These are phyloP conservation scores for Scaeva pyrastri DNA, from an alignment of 2,888 invertebrate species.

Conservation along the genomic window DNA sequence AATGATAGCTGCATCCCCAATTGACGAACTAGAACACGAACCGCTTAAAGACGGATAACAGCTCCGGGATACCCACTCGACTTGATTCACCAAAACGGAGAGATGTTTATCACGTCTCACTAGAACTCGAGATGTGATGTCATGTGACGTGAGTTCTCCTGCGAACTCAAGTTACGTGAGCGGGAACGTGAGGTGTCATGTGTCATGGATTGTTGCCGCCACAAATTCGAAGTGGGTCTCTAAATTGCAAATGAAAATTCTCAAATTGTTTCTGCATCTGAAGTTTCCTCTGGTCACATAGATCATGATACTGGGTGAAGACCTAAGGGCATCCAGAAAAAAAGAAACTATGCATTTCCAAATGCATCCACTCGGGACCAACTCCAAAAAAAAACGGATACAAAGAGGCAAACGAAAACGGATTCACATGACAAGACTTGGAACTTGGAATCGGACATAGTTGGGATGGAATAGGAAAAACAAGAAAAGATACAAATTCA, in stretches of 20 bases:
- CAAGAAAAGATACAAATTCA: conserved; percentile 67
- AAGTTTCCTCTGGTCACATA: conserved; percentile 45
- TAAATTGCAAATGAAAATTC: conserved; percentile 64
- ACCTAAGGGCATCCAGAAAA: background rate
- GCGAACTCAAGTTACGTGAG: background rate
- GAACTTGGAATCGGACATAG: background rate
- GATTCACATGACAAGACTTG: conserved; percentile 56
- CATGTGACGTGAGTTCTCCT: conserved; percentile 21
- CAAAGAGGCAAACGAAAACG: conserved; percentile 2
- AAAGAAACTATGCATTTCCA: background rate
- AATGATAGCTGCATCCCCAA: conserved; percentile 54
- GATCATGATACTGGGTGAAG: conserved; percentile 29
- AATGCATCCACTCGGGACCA: conserved; percentile 35
- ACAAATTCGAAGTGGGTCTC: conserved; percentile 22
- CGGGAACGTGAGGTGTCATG: background rate
- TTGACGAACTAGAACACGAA: conserved; percentile 48
- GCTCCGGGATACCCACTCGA: conserved; percentile 23
- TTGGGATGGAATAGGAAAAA: conserved; percentile 9
- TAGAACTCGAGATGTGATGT: background rate
- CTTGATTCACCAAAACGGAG: conserved; percentile 27
- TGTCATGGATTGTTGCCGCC: background rate
- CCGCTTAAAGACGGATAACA: conserved; percentile 27
- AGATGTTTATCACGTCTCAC: conserved; percentile 39
- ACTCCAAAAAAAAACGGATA: conserved; percentile 2
- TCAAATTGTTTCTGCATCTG: conserved; percentile 42